Base-by-base conservation (phyloP, 1,140 invertebrate species). In the Proales similis region DNA sequence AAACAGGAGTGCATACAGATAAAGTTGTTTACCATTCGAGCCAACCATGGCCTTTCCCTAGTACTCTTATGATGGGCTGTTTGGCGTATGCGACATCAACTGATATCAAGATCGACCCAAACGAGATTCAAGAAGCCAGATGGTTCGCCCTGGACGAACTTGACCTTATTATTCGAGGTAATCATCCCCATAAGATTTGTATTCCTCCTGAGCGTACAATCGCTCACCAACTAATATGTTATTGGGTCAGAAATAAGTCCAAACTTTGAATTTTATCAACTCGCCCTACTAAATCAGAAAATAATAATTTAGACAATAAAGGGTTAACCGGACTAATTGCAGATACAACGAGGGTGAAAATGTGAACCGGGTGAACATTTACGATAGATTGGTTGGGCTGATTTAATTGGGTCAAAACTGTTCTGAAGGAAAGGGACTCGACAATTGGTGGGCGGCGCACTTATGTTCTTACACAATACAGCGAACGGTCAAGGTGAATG, bases 11-110 rank as follows among this genome's bases (percentile, higher is more conserved):
- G 7, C 26, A 61, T 38, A 76, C 79, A 6, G 72, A 74, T 4
- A 64, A 70, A n/a, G 74, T 82, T 14, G 67, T 75, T 24, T 80
- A 80, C 64, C 72, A 80, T 57, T 75, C 74, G 6, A 79, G 77
- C 48, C 81, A 82, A 67, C 78, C 81, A 32, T 82, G 81, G 81
- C 79, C 81, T 4, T 78, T 81, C 66, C 79, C 80, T 29, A 74
- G 76, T 12, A 76, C 77, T 17, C 69, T 82, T 1, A 82, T 82
- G 81, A 68, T 79, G 5, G 80, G 79, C 0, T 81, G 79, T 64
- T 69, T 74, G 27, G 79, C 78, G 0, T 70, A 72, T 48, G 75
- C 74, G 12, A 67, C 69, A 4, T 71, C 70, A 24, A 68, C 70
- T 14, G 53, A 67, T 4, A 65, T 76, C 11, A 70, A 69, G 67